Percentiles rank a stretch among this genome's conserved stretches.
Conservation (phyloP, 2,797 vertebrate genomes). For the Rhyacichthys aspro region DNA sequence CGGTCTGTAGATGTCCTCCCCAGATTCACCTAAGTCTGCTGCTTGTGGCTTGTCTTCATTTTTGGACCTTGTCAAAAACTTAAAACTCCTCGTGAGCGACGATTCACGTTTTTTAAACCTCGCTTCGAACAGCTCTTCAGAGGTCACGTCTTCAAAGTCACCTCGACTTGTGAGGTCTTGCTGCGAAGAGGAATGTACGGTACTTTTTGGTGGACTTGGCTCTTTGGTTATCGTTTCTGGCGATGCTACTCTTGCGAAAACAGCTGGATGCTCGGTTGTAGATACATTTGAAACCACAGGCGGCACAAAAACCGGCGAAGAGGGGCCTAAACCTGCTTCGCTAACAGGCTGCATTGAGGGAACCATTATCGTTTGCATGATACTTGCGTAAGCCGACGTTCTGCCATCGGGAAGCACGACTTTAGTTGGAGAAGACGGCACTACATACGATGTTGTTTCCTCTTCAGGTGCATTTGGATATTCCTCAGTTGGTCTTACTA, state of each 20-base stretch:
- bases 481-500: slow-evolving; percentile 57
- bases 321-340: slow-evolving; percentile 45
- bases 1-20: slow-evolving; percentile 93
- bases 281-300: slow-evolving; percentile 14
- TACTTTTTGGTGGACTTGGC: slow-evolving; percentile 72
- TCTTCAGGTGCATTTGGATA: slow-evolving; percentile 40
- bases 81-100: slow-evolving; percentile 88
- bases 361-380: slow-evolving; percentile 91
- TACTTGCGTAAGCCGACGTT: slow-evolving; percentile 90
- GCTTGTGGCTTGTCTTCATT: slow-evolving; percentile 84
- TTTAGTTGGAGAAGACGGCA: slow-evolving; percentile 62
- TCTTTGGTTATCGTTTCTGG: slow-evolving; percentile 79
- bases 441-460: slow-evolving; percentile 55
- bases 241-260: slow-evolving; percentile 83
- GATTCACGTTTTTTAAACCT: slow-evolving; percentile 95
- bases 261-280: slow-evolving; percentile 81
- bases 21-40: slow-evolving; percentile 56
- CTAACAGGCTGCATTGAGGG: slow-evolving; percentile 48
- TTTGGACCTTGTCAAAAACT: slow-evolving; percentile 88
- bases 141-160: slow-evolving; percentile 88
- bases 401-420: slow-evolving; percentile 83
- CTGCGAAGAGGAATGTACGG: slow-evolving; percentile 53
- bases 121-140: slow-evolving; percentile 93
- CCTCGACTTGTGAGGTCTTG: slow-evolving; percentile 51
- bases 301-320: slow-evolving; percentile 39